A percentile compares a stretch with the other conserved stretches of the same genome.
Evolutionary conservation across 2,113 vertebrate species (phyloP).

Genomic region (Nestor notabilis): DNA sequence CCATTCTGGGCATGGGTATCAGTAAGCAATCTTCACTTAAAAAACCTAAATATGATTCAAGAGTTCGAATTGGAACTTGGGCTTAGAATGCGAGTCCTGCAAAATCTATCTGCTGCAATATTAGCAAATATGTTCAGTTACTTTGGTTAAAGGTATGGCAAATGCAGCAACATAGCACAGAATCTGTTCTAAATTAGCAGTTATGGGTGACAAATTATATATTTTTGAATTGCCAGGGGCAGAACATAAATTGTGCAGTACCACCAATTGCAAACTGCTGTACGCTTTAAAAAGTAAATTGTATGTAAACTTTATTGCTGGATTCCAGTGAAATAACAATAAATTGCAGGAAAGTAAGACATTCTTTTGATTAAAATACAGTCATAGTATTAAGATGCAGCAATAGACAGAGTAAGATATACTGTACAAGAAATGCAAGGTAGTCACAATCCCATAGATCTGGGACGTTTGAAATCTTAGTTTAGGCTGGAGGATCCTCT

Average conservation of each 20-base stretch:
- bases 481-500: not conserved
- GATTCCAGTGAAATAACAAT: not conserved
- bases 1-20: too few relatives aligned
- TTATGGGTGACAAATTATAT: not conserved
- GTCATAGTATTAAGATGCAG: not conserved
- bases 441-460: not conserved
- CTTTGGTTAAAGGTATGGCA: not conserved
- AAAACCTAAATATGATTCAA: not conserved
- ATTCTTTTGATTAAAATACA: not conserved
- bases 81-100: not conserved
- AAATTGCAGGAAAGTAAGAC: not conserved
- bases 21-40: not conserved
- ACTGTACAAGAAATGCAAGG: not conserved
- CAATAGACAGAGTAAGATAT: not conserved
- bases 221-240: not conserved
- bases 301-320: not conserved
- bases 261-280: not conserved
- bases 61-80: not conserved
- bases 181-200: not conserved
- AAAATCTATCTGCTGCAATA: not conserved
- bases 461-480: not conserved
- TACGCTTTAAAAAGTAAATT: not conserved
- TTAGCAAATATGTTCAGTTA: not conserved
- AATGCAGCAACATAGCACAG: not conserved
- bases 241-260: not conserved